Percentiles rank a stretch among this genome's conserved stretches.
Conservation (phyloP, 2,797 vertebrate species). For the Spatula versicolor region DNA sequence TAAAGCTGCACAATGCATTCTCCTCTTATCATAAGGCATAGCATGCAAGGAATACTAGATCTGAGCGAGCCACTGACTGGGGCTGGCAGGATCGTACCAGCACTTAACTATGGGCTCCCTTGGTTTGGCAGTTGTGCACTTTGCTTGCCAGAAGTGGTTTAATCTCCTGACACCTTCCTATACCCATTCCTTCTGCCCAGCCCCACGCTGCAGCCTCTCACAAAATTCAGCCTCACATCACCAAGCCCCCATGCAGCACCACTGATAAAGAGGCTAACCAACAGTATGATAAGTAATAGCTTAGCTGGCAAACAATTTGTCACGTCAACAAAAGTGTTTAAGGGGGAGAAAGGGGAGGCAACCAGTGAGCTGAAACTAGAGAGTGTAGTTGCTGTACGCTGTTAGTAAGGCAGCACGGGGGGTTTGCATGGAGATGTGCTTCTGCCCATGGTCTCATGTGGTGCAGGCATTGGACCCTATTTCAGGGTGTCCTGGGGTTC, state of each 20-base stretch:
- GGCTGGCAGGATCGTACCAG: not conserved
- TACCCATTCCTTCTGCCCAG: not conserved
- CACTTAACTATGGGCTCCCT: not conserved
- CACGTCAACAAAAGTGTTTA: not conserved
- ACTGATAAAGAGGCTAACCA: conserved; percentile 4
- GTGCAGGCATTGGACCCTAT: accelerated
- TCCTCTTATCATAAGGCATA: not conserved
- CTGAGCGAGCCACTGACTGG: not conserved
- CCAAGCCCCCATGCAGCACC: not conserved
- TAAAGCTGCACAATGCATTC: conserved; percentile 41
- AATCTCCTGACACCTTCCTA: not conserved
- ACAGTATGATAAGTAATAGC: conserved; percentile 26
- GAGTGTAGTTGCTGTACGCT: not conserved
- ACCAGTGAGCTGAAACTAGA: not conserved
- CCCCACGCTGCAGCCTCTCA: not conserved
- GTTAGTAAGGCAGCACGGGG: not conserved
- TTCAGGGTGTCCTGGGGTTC: not conserved
- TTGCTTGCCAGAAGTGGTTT: not conserved
- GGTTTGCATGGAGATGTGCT: not conserved
- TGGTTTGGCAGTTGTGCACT: accelerated
- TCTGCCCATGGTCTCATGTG: not conserved
- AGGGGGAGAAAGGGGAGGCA: not conserved
- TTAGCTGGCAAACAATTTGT: conserved; percentile 27
- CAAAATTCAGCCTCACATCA: not conserved
- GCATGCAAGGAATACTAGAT: not conserved